These are phyloP conservation scores for Mactra quadrangularis DNA, from an alignment of 1,140 invertebrate species.

Conservation along the genomic window DNA sequence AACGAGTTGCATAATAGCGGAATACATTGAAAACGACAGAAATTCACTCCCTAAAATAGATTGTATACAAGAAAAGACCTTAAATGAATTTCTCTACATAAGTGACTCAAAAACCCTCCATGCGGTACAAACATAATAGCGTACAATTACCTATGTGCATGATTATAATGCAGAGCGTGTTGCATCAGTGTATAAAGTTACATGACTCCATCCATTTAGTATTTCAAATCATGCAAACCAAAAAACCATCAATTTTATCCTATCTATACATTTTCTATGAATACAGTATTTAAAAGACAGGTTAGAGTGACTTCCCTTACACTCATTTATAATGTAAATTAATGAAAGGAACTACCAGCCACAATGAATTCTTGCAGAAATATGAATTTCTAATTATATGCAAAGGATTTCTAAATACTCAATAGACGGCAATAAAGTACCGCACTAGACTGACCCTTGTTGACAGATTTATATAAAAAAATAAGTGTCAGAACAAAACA, in stretches of 20 bases:
- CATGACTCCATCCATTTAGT: constrained; percentile 29
- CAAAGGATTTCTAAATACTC: too few relatives aligned
- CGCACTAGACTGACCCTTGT: too few relatives aligned
- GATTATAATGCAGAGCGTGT: constrained; percentile 16
- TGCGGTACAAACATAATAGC: background rate
- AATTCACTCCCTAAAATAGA: background rate
- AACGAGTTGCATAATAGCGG: too few relatives aligned
- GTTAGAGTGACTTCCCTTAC: constrained; percentile 20
- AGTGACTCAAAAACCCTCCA: constrained; percentile 27
- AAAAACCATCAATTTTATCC: constrained; percentile 18
- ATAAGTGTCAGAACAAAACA: too few relatives aligned
- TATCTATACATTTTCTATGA: background rate
- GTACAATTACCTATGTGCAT: constrained; percentile 48
- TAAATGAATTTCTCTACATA: constrained; percentile 29
- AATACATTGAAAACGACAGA: too few relatives aligned
- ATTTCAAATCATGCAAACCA: constrained; percentile 26
- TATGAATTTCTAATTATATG: too few relatives aligned
- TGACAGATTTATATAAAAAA: too few relatives aligned
- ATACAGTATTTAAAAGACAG: background rate
- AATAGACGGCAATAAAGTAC: too few relatives aligned
- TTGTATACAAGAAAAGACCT: background rate
- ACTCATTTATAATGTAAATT: constrained; percentile 13
- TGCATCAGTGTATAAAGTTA: constrained; percentile 26
- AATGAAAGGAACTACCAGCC: constrained; percentile 1
- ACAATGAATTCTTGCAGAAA: too few relatives aligned